phyloP scores from a whole-genome alignment of 2,113 vertebrate genomes.

The Vidua chalybeata region DNA sequence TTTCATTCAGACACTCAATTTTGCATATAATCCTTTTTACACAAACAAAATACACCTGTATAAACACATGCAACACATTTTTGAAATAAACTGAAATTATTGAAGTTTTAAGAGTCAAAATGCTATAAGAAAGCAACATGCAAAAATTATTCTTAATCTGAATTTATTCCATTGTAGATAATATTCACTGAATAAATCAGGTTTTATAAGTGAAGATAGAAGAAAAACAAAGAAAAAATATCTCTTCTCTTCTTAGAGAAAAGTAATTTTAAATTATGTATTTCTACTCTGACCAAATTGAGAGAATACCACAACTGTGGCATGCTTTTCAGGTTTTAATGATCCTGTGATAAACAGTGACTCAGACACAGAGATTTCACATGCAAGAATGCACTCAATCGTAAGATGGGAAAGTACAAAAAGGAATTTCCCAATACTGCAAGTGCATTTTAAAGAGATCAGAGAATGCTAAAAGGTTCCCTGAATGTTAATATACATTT shows the following conservation, averaged over 20 bases:
- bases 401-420: slow-evolving; percentile 20
- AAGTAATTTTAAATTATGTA: not conserved
- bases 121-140: not conserved
- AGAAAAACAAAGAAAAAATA: not conserved
- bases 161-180: not conserved
- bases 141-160: not conserved
- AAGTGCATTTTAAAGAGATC: not conserved
- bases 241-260: not conserved
- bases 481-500: not conserved
- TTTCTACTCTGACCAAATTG: not conserved
- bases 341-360: not conserved
- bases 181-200: not conserved
- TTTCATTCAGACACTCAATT: not conserved
- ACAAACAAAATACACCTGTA: not conserved
- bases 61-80: not conserved
- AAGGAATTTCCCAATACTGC: slow-evolving; percentile 4
- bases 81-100: not conserved
- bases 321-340: slow-evolving; percentile 42
- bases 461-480: not conserved
- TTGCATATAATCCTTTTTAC: not conserved
- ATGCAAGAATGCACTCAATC: not conserved
- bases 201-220: not conserved
- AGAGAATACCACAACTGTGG: not conserved
- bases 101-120: not conserved
- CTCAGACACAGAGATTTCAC: not conserved